Evolutionary conservation across 2,888 invertebrate genomes (phyloP), one percentile per base, ranked within the genome.

Genomic region (Seladonia tumulorum): DNA sequence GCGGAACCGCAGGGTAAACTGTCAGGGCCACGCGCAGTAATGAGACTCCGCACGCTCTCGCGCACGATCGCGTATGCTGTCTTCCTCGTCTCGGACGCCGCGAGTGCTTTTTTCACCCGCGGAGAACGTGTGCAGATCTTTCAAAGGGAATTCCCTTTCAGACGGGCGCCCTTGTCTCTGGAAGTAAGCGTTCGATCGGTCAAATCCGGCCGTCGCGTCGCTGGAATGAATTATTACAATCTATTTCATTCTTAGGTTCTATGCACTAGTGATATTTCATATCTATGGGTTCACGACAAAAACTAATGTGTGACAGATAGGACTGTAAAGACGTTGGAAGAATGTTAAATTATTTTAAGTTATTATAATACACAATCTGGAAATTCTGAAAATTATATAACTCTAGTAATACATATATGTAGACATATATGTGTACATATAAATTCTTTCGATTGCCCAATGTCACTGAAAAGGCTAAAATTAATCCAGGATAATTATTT

Each of bases 1-100:
- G 73, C 80, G 71, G 79, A 60, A 87, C 83, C 85, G 80, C 75
- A 82, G 85, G 81, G 83, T 82, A 81, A 88, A 82, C 87, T 87
- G 83, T 81, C 85, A 75, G 73, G 63, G 74, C 73, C 89, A 87
- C 74, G 76, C 80, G 90, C 53, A 71, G 71, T 79, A 83, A 89
- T 72, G 76, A 83, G 63, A 73, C 22, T 49, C 49, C 7, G 71
- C 25, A 42, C 45, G 80, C 42, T 72, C 63, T 25, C 72, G 73
- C 60, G 22, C 47, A 70, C 71, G 45, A 25, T 57, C 42, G 14
- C 42, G 39, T 73, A 68, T 72, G 42, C 42, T 12, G 53, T 70
- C 60, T 74, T 74, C 47, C 72, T 29, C 72, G 42, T 42, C 5
- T n/a, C 42, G 22, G 35, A 49, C 73, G 49, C 45, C 73, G 73